Percentiles rank a stretch among this genome's conserved stretches.
phyloP scores from a whole-genome alignment of 2,888 invertebrate species.

The Drosophila eohydei region DNA sequence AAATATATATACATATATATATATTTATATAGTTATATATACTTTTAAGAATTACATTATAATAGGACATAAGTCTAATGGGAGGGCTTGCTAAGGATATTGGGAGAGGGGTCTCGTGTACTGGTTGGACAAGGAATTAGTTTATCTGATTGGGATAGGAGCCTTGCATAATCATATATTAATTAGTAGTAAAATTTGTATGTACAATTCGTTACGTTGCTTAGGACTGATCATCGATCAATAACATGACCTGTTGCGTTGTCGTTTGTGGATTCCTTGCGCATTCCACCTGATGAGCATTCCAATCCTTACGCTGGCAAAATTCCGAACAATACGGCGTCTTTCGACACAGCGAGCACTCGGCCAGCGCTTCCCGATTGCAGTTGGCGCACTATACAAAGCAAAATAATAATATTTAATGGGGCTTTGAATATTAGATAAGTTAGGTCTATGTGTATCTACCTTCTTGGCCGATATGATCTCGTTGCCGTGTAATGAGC shows the following conservation, averaged over 20 bases:
- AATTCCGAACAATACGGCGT: constrained; percentile 96
- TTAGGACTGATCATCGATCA: constrained; percentile 90
- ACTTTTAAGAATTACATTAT: constrained; percentile 79
- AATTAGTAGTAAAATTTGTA: constrained; percentile 82
- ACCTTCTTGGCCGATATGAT: constrained; percentile 92
- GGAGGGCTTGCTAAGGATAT: constrained; percentile 60
- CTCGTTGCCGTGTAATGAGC: constrained; percentile 85
- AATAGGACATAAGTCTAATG: constrained; percentile 74
- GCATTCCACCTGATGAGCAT: constrained; percentile 93
- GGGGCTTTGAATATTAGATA: too few relatives aligned
- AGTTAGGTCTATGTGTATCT: constrained; percentile 23
- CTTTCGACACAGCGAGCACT: constrained; percentile 93
- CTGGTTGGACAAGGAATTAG: constrained; percentile 19
- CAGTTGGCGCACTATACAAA: constrained; percentile 92
- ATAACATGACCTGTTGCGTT: constrained; percentile 93
- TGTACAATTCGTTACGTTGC: constrained; percentile 83
- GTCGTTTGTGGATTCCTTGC: constrained; percentile 89
- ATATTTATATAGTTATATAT: constrained; percentile 70
- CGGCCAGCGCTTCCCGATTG: constrained; percentile 93
- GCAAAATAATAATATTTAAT: not conserved
- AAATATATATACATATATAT: constrained; percentile 59
- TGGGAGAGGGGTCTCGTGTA: constrained; percentile 18
- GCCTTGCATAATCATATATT: constrained; percentile 69
- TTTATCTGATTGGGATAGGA: constrained; percentile 31
- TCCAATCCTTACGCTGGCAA: constrained; percentile 96